Conservation (phyloP, 2,113 vertebrate species). For the Odontesthes bonariensis region DNA sequence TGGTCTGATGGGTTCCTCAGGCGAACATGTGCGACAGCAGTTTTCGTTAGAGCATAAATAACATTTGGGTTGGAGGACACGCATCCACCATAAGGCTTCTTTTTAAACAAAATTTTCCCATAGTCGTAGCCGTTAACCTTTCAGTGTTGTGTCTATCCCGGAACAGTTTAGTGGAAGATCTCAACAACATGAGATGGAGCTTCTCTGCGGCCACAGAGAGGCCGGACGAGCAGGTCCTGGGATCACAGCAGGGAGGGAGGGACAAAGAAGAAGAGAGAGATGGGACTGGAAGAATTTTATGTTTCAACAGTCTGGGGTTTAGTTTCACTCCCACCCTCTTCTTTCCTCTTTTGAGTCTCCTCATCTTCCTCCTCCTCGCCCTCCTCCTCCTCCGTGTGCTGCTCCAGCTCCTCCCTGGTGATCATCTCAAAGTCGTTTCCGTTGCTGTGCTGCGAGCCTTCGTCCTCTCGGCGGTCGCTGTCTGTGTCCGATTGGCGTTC, state of each 20-base stretch:
- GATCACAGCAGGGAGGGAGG: constrained; percentile 59
- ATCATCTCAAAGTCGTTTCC: constrained; percentile 99
- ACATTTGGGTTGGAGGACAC: constrained; percentile 52
- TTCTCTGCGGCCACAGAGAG: constrained; percentile 53
- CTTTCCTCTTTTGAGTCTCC: constrained; percentile 71
- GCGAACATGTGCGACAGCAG: constrained; percentile 54
- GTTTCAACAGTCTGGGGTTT: constrained; percentile 87
- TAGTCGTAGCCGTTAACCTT: constrained; percentile 61
- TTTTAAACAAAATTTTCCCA: constrained; percentile 42
- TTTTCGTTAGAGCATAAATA: constrained; percentile 59
- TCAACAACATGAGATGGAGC: constrained; percentile 84
- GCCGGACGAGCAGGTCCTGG: constrained; percentile 80
- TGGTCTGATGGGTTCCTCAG: constrained; percentile 61
- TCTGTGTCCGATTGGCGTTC: constrained; percentile 95
- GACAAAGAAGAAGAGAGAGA: constrained; percentile 51
- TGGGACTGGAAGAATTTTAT: constrained; percentile 80
- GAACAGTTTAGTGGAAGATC: constrained; percentile 76
- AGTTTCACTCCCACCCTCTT: constrained; percentile 65
- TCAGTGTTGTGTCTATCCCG: constrained; percentile 50
- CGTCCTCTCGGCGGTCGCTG: constrained; percentile 95
- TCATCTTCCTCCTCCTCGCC: constrained; percentile 81
- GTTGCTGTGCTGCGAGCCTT: constrained; percentile 98
- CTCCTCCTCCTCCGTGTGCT: constrained; percentile 94
- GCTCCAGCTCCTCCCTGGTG: constrained; percentile 98
- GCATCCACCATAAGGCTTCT: constrained; percentile 68